These are phyloP conservation scores for Hycleus phaleratus DNA, from an alignment of 1,140 invertebrate species.

Conservation along the genomic window DNA sequence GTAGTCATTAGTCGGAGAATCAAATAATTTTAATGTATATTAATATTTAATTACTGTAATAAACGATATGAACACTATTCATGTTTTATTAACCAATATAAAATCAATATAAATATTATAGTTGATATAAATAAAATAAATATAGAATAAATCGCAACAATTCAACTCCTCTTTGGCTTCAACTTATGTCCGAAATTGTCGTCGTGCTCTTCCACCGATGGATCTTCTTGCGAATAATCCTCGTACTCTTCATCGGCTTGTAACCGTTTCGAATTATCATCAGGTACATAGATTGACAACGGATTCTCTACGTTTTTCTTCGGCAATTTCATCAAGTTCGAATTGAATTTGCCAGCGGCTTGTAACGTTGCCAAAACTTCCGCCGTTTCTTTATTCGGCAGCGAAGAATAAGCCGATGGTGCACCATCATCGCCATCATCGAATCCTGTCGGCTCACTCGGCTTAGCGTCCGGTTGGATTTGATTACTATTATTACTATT, in stretches of 20 bases:
- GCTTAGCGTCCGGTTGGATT: constrained; percentile 24
- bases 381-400: constrained; percentile 46
- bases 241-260: constrained; percentile 30
- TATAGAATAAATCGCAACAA: neutral
- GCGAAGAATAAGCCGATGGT: constrained; percentile 35
- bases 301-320: constrained; percentile 29
- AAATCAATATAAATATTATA: no score
- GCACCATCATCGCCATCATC: neutral
- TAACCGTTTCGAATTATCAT: constrained; percentile 27
- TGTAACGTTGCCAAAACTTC: constrained; percentile 47
- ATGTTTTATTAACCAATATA: no score
- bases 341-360: constrained; percentile 43
- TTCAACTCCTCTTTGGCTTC: constrained; percentile 12
- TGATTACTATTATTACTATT: constrained; percentile 6
- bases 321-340: constrained; percentile 23
- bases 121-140: neutral
- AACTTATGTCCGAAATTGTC: constrained; percentile 16
- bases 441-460: neutral
- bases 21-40: no score
- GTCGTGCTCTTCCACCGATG: neutral
- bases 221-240: constrained; percentile 25
- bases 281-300: constrained; percentile 44
- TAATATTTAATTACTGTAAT: no score
- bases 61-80: no score
- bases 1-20: no score